Evolutionary conservation across 2,888 invertebrate genomes (phyloP).

Genomic region (Drosophila pseudotakahashii): DNA sequence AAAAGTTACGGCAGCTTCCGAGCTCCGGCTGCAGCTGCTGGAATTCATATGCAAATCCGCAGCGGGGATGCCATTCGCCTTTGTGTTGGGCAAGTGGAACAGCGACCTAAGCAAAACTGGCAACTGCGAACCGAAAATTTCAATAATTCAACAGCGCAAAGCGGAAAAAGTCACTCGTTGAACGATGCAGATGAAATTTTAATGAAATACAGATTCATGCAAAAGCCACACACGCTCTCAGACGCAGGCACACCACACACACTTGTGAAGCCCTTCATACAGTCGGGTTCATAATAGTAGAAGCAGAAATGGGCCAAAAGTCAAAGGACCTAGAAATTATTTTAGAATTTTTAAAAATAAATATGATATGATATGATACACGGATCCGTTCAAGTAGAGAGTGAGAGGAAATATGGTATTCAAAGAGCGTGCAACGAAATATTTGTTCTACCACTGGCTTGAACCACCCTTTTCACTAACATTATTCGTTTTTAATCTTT

Average conservation of each 20-base stretch:
- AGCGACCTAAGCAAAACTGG: conserved; percentile 51
- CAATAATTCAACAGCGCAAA: conserved; percentile 79
- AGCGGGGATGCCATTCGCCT: conserved; percentile 42
- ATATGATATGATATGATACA: too few relatives aligned
- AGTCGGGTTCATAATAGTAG: not conserved
- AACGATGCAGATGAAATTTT: conserved; percentile 80
- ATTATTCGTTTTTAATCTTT: too few relatives aligned
- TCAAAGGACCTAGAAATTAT: not conserved
- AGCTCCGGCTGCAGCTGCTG: conserved; percentile 24
- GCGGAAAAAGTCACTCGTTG: conserved; percentile 80
- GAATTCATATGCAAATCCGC: conserved; percentile 42
- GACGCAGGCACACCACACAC: conserved; percentile 17
- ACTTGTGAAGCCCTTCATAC: conserved; percentile 13
- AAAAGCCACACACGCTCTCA: conserved; percentile 48
- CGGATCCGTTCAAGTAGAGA: too few relatives aligned
- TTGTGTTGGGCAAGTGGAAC: conserved; percentile 50
- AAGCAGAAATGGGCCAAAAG: not conserved
- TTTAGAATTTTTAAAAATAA: too few relatives aligned
- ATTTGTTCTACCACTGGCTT: too few relatives aligned
- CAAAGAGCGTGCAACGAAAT: too few relatives aligned
- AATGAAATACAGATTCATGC: conserved; percentile 79
- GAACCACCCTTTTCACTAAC: too few relatives aligned
- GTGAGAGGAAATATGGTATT: too few relatives aligned
- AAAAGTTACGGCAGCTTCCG: conserved; percentile 43
- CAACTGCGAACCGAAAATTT: conserved; percentile 73